A percentile compares a stretch with the other conserved stretches of the same genome.
phyloP scores from a whole-genome alignment of 2,888 invertebrate species.

The Epirrhoe tristata region DNA sequence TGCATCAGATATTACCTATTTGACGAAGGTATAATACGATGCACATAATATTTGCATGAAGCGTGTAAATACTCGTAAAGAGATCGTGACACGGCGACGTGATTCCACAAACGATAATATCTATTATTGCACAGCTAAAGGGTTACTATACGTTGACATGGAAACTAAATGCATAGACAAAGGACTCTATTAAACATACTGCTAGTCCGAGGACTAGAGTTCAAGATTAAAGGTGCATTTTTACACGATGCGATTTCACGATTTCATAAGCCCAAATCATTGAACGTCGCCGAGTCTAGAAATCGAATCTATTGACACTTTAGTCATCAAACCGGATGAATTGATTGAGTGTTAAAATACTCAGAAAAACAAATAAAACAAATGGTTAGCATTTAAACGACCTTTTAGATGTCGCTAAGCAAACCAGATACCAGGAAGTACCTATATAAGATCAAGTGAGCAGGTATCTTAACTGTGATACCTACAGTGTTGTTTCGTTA shows the following conservation, averaged over 20 bases:
- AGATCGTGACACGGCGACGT: constrained; percentile 54
- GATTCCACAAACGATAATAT: constrained; percentile 42
- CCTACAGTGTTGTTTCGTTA: constrained; percentile 32
- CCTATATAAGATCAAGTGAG: constrained; percentile 20
- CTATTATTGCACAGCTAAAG: constrained; percentile 36
- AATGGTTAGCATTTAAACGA: neutral
- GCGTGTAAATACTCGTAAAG: constrained; percentile 50
- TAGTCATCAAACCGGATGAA: no score
- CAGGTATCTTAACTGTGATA: constrained; percentile 18
- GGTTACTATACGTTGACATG: constrained; percentile 8
- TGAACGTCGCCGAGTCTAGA: no score
- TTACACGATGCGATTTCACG: no score
- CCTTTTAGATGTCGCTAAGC: neutral
- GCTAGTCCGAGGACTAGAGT: no score
- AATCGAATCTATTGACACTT: no score
- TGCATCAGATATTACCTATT: constrained; percentile 23
- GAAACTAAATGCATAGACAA: neutral
- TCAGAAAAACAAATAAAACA: neutral
- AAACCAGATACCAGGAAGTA: constrained; percentile 9
- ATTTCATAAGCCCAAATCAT: no score
- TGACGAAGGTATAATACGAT: constrained; percentile 16
- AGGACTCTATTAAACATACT: no score
- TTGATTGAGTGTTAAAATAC: no score
- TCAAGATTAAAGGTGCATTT: no score
- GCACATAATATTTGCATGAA: constrained; percentile 46